Percentiles rank a stretch among this genome's conserved stretches.
Evolutionary conservation across 2,888 invertebrate genomes (phyloP).

Genomic region (Syrista parreyssii): DNA sequence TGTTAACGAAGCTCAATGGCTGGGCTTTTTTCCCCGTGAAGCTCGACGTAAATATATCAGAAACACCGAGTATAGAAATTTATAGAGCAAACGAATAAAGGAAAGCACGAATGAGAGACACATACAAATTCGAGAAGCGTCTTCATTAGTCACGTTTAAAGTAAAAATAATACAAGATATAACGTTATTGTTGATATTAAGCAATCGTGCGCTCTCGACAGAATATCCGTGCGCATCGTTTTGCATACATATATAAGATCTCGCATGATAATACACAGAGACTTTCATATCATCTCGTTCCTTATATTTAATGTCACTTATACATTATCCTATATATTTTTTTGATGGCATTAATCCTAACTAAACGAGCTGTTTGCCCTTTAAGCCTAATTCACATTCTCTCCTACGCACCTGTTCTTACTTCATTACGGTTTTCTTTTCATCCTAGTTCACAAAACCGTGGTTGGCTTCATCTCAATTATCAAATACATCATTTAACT

Average conservation of each 20-base stretch:
- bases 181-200: not conserved
- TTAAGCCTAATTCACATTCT: not conserved
- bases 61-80: not conserved
- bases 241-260: not conserved
- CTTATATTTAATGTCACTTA: not conserved
- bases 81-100: not conserved
- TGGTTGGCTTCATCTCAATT: not conserved
- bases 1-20: not conserved
- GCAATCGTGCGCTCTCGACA: not conserved
- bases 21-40: not conserved
- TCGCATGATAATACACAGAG: not conserved
- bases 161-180: not conserved
- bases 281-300: not conserved
- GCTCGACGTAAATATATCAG: not conserved
- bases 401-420: not conserved
- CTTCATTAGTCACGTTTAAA: not conserved
- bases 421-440: not conserved
- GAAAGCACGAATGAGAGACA: not conserved
- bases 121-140: not conserved
- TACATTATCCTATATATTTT: not conserved
- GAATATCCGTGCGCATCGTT: not conserved
- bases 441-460: not conserved
- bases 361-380: not conserved
- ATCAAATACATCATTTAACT: not conserved
- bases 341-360: not conserved